Conservation (phyloP, 1,140 invertebrate species). For the Sweltsa coloradensis region DNA sequence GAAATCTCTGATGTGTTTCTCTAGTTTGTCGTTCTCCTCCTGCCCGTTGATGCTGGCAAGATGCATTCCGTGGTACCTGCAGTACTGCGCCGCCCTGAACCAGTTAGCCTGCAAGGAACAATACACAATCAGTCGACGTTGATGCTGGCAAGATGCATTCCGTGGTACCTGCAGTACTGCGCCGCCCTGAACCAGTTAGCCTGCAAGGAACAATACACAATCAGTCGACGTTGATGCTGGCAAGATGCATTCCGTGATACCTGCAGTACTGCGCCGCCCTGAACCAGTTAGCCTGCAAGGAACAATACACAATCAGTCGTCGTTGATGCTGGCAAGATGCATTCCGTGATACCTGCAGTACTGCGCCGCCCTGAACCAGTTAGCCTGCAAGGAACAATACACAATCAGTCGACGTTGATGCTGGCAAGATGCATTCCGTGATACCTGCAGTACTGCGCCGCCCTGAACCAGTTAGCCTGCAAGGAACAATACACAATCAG, state of each 20-base stretch:
- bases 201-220: no score
- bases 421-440: constrained; percentile 85
- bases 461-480: constrained; percentile 85
- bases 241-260: constrained; percentile 84
- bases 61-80: constrained; percentile 83
- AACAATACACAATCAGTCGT: constrained; percentile 9
- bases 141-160: no score
- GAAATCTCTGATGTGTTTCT: constrained; percentile 70
- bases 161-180: no score
- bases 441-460: constrained; percentile 80
- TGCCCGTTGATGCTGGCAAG: constrained; percentile 76
- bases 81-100: constrained; percentile 79
- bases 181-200: no score
- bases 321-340: no score
- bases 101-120: no score
- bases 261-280: constrained; percentile 80
- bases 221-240: no score
- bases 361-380: no score
- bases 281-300: constrained; percentile 79
- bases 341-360: no score
- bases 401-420: no score
- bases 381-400: no score
- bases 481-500: constrained; percentile 24
- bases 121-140: no score
- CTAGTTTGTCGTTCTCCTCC: constrained; percentile 76